Conservation (phyloP, 2,888 invertebrate species). For the Masnerella sp. region DNA sequence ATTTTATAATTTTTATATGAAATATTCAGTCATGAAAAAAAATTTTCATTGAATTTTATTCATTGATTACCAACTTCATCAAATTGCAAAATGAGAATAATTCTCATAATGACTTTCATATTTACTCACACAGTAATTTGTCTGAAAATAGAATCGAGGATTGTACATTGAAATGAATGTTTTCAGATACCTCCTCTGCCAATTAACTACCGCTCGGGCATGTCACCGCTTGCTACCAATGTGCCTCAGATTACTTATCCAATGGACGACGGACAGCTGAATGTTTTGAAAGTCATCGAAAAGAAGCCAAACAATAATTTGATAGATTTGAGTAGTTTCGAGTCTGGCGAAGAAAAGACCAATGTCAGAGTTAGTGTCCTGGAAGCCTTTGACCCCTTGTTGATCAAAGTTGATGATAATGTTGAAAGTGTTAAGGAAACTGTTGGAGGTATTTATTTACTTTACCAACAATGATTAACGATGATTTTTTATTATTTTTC, state of each 20-base stretch:
- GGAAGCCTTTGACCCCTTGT: slow-evolving; percentile 92
- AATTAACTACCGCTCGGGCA: slow-evolving; percentile 71
- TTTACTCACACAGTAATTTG: too few relatives aligned
- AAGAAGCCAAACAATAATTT: slow-evolving; percentile 80
- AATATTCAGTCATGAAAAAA: too few relatives aligned
- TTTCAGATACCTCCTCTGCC: slow-evolving; percentile 75
- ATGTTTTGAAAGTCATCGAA: slow-evolving; percentile 77
- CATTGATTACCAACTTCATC: too few relatives aligned
- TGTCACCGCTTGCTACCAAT: slow-evolving; percentile 48
- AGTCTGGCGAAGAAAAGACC: slow-evolving; percentile 77
- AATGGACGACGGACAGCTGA: slow-evolving; percentile 72
- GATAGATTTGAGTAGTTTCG: slow-evolving; percentile 80
- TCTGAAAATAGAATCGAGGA: neutral
- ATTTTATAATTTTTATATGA: too few relatives aligned
- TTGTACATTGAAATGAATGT: too few relatives aligned
- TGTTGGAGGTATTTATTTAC: slow-evolving; percentile 50
- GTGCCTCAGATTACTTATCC: slow-evolving; percentile 62
- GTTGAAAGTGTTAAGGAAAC: slow-evolving; percentile 65
- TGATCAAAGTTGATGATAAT: slow-evolving; percentile 81
- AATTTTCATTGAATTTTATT: too few relatives aligned
- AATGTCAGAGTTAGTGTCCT: slow-evolving; percentile 84
- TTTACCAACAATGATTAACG: too few relatives aligned
- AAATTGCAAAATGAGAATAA: too few relatives aligned
- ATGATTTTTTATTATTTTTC: slow-evolving; percentile 9
- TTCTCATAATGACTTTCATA: too few relatives aligned